These are phyloP conservation scores for Diuraphis noxia DNA, from an alignment of 1,140 invertebrate species.

Conservation along the genomic window DNA sequence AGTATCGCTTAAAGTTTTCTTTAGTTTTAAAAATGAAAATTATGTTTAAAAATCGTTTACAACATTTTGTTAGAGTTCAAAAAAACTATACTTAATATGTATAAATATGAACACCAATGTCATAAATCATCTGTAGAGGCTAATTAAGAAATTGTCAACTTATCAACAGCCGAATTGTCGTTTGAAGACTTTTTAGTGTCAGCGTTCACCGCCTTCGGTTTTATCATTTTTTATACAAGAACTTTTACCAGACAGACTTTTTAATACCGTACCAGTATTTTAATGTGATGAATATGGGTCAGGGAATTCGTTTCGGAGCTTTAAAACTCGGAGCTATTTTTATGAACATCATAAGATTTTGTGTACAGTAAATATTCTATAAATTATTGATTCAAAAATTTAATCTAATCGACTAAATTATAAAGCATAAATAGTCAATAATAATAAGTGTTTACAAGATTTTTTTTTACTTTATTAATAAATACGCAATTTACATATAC, in stretches of 20 bases:
- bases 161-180: constrained; percentile 31
- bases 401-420: neutral
- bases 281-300: neutral
- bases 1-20: neutral
- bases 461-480: too few relatives aligned
- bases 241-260: constrained; percentile 17
- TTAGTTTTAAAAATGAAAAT: constrained; percentile 6
- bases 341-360: neutral
- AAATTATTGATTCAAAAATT: neutral
- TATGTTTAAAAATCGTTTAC: neutral
- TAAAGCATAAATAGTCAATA: neutral
- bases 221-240: constrained; percentile 38
- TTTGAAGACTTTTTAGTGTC: constrained; percentile 7
- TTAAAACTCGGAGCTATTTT: neutral
- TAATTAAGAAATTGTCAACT: constrained; percentile 50
- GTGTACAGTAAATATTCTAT: neutral
- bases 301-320: neutral
- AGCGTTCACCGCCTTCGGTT: neutral
- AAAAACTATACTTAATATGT: neutral
- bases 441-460: neutral
- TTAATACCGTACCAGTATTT: neutral
- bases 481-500: too few relatives aligned
- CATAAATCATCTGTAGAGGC: constrained; percentile 46
- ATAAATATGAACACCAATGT: constrained; percentile 1
- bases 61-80: neutral